Evolutionary conservation across 2,113 vertebrate genomes (phyloP).

Genomic region (Dinomys branickii): DNA sequence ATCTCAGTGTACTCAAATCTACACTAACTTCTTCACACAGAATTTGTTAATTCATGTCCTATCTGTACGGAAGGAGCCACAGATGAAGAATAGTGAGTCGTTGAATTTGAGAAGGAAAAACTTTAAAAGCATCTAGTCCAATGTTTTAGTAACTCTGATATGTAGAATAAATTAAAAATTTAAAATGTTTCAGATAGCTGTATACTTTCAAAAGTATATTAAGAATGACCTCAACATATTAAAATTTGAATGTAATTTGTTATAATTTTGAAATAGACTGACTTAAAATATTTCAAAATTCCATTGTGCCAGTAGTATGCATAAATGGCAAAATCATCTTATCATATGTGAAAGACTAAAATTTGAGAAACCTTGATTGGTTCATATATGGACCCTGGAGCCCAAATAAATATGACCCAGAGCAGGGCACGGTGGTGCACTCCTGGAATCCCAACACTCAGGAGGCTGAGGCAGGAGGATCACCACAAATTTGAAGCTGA

Average conservation of each 20-base stretch:
- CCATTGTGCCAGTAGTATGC: background rate
- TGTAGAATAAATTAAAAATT: background rate
- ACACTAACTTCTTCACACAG: background rate
- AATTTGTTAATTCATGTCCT: background rate
- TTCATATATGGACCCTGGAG: background rate
- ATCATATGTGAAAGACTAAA: background rate
- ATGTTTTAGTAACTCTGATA: background rate
- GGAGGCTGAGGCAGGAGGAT: background rate
- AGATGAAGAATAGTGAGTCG: background rate
- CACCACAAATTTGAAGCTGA: background rate
- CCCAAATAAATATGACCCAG: background rate
- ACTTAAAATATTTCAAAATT: background rate
- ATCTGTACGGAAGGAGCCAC: background rate
- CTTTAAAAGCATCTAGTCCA: background rate
- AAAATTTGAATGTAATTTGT: background rate
- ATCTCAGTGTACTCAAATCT: background rate
- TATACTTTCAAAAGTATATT: background rate
- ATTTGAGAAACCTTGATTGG: background rate
- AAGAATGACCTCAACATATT: background rate
- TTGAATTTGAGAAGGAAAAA: background rate
- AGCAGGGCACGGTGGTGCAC: background rate
- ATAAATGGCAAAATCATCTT: background rate
- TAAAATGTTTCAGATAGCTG: background rate
- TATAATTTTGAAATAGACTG: constrained; percentile 2
- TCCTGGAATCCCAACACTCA: background rate